Base-by-base conservation (phyloP, 1,140 invertebrate genomes). In the Megalopta genalis region DNA sequence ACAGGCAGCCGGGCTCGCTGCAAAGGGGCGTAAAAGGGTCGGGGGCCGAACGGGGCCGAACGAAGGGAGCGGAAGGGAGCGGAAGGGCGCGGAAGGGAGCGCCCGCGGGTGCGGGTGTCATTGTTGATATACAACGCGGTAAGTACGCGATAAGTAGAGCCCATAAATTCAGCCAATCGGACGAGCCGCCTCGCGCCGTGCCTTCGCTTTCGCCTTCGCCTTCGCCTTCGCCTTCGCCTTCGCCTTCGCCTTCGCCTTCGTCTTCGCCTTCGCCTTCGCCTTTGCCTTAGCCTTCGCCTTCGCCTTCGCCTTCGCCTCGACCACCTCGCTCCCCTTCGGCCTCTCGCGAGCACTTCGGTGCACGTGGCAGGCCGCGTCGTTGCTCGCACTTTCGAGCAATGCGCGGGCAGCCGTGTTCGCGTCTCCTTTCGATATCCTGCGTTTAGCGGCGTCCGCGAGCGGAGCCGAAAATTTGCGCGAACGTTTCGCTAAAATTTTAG, bases 91-190 rank as follows among this genome's bases (percentile, higher is more conserved):
- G 75, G 86, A 89, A 88, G 84, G 86, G 84, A 82, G 85, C 82
- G 89, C 91, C 90, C 86, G 90, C 89, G 90, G 91, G 91, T 91
- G 90, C 90, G 90, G 90, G 91, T 93, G 91, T 93, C 92, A 92
- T 92, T 93, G 91, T 92, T 92, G 91, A 92, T 93, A 92, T 93
- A 93, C 91, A 92, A 91, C 91, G 88, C 91, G 89, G 91, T 93
- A 93, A 92, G 91, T 91, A 90, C 87, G 89, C 91, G 92, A 92
- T 93, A 92, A 93, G 91, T 93, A 92, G 91, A 90, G 84, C 90
- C 90, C 91, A 92, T 92, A 93, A 93, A 93, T 93, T 88, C 85
- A 90, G 80, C 88, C 90, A 92, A 92, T 92, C 92, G 91, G 90
- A 92, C 87, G 90, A 89, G 89, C 90, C 90, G 90, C 90, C 86